These are phyloP conservation scores for Eutolmus rufibarbis DNA, from an alignment of 2,888 invertebrate genomes.

Conservation along the genomic window DNA sequence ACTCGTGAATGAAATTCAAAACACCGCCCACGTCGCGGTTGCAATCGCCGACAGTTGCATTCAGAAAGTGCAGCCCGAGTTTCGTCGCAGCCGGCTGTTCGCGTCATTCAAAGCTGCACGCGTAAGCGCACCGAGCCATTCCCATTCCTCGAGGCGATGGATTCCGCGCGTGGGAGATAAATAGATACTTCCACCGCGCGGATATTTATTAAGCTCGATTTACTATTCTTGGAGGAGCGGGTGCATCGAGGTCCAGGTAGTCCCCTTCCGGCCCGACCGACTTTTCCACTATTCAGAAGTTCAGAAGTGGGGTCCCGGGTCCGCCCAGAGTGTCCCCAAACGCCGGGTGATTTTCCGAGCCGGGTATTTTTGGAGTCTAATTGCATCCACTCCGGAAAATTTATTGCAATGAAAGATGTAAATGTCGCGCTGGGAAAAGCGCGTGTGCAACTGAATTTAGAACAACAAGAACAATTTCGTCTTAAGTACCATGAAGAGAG, in stretches of 20 bases:
- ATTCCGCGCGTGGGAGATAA: slow-evolving; percentile 39
- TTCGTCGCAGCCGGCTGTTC: background rate
- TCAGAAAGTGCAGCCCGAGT: background rate
- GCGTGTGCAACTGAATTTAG: slow-evolving; percentile 30
- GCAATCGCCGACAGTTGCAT: background rate
- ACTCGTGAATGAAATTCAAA: slow-evolving; percentile 27
- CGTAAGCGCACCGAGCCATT: background rate
- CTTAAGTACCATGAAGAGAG: slow-evolving; percentile 10
- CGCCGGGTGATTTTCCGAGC: slow-evolving; percentile 16
- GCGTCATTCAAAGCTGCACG: slow-evolving; percentile 27
- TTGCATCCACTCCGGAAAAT: slow-evolving; percentile 47
- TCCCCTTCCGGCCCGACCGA: slow-evolving; percentile 24
- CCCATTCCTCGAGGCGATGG: background rate
- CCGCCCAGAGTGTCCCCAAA: background rate
- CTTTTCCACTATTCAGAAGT: background rate
- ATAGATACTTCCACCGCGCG: slow-evolving; percentile 35
- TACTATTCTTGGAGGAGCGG: slow-evolving; percentile 2
- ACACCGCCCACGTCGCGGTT: background rate
- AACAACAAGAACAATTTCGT: slow-evolving; percentile 7
- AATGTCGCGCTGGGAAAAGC: slow-evolving; percentile 34
- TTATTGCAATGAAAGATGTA: slow-evolving; percentile 49
- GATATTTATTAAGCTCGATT: slow-evolving; percentile 44
- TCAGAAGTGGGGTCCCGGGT: background rate
- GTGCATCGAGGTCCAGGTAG: slow-evolving; percentile 6
- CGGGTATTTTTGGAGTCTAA: slow-evolving; percentile 47